Conservation (phyloP, 2,113 vertebrate species). For the Triplophysa rosa region DNA sequence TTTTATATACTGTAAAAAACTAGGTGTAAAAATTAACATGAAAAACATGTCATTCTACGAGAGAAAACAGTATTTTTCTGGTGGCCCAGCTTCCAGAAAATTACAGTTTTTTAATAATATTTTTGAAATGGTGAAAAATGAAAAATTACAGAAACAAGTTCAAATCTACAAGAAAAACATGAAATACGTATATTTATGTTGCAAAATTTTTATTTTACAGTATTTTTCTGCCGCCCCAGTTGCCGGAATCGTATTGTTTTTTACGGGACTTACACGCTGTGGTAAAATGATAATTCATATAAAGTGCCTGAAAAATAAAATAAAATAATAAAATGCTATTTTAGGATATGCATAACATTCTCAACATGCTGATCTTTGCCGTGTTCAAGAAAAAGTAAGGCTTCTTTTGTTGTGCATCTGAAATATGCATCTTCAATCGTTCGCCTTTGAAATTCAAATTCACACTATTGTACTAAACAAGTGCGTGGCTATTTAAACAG, state of each 20-base stretch:
- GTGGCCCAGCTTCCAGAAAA: too few relatives aligned
- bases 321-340: constrained; percentile 11
- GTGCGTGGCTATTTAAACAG: not conserved
- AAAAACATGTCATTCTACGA: too few relatives aligned
- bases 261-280: not conserved
- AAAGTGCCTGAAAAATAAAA: constrained; percentile 21
- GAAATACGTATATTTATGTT: too few relatives aligned
- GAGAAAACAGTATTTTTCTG: too few relatives aligned
- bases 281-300: constrained; percentile 36
- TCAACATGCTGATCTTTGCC: not conserved
- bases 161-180: too few relatives aligned
- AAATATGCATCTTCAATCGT: not conserved
- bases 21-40: too few relatives aligned
- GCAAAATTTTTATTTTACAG: too few relatives aligned
- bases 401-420: not conserved
- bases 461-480: not conserved
- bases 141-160: too few relatives aligned
- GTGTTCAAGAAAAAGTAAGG: not conserved
- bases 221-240: too few relatives aligned
- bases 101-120: too few relatives aligned
- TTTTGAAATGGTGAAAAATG: too few relatives aligned
- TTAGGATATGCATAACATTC: constrained; percentile 25
- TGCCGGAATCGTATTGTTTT: constrained; percentile 22
- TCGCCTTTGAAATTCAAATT: constrained; percentile 15
- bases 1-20: too few relatives aligned